These are phyloP conservation scores for Kryptopterus vitreolus DNA, from an alignment of 2,797 vertebrate genomes.

Conservation along the genomic window DNA sequence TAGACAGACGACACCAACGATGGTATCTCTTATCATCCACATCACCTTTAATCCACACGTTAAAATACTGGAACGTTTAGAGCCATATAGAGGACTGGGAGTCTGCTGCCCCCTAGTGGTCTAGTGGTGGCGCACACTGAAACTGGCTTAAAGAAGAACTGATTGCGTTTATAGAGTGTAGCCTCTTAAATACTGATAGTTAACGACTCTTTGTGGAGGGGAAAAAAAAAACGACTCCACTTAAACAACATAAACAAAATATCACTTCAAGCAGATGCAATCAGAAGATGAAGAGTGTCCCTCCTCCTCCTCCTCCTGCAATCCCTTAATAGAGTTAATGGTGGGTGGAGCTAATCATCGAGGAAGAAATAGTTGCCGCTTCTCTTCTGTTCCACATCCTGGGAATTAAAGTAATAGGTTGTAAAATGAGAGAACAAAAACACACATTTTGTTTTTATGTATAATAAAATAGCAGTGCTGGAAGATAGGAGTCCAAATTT, in stretches of 20 bases:
- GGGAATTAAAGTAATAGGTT: background rate
- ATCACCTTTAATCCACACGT: constrained; percentile 28
- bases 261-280: constrained; percentile 3
- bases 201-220: background rate
- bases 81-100: background rate
- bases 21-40: background rate
- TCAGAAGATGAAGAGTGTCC: background rate
- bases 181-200: constrained; percentile 1
- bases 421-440: background rate
- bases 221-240: background rate
- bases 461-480: too few relatives aligned
- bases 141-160: background rate
- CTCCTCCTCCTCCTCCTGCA: background rate
- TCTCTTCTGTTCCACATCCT: constrained; percentile 99
- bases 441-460: too few relatives aligned
- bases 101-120: constrained; percentile 21
- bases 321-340: background rate
- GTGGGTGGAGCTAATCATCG: constrained; percentile 76
- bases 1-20: background rate
- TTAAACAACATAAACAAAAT: background rate
- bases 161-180: background rate
- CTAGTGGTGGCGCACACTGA: too few relatives aligned
- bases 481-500: too few relatives aligned
- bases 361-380: constrained; percentile 98
- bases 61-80: constrained; percentile 7